phyloP scores from a whole-genome alignment of 1,140 invertebrate species.

The Drosophila nigromelanica region DNA sequence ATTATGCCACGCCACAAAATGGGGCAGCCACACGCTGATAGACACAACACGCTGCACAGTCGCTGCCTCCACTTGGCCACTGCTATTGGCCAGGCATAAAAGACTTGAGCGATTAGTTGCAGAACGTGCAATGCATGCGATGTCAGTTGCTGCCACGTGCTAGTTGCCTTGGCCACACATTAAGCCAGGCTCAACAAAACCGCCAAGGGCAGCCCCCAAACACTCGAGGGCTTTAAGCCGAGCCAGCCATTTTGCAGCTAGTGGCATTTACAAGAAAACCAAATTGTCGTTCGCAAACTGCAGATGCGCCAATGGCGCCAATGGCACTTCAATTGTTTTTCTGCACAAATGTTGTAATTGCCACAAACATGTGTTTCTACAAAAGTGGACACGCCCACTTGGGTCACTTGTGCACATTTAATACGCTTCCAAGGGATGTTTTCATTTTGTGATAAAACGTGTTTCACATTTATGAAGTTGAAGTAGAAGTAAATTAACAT shows the following conservation, averaged over 20 bases:
- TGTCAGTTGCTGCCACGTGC: slow-evolving; percentile 45
- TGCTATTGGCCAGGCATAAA: slow-evolving; percentile 55
- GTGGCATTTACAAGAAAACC: slow-evolving; percentile 59
- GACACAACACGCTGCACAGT: slow-evolving; percentile 57
- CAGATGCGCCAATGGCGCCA: background rate
- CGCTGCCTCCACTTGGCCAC: slow-evolving; percentile 51
- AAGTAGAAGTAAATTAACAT: no score
- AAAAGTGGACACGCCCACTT: slow-evolving; percentile 36
- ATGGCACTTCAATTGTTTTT: slow-evolving; percentile 33
- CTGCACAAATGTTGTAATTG: slow-evolving; percentile 34
- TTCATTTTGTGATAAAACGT: no score
- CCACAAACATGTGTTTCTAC: slow-evolving; percentile 43
- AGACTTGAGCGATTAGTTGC: slow-evolving; percentile 78
- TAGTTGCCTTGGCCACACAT: slow-evolving; percentile 22
- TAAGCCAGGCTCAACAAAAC: slow-evolving; percentile 46
- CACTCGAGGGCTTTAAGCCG: slow-evolving; percentile 53
- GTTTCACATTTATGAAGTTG: no score
- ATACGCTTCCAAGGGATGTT: no score
- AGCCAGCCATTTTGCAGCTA: slow-evolving; percentile 41
- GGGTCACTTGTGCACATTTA: slow-evolving; percentile 22
- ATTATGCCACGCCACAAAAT: slow-evolving; percentile 40
- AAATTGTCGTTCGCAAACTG: slow-evolving; percentile 51
- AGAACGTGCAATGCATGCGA: slow-evolving; percentile 72
- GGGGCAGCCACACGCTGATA: slow-evolving; percentile 37
- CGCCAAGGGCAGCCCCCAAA: slow-evolving; percentile 10